Base-by-base conservation (phyloP, 2,113 vertebrate species). In the Pelecanus crispus region DNA sequence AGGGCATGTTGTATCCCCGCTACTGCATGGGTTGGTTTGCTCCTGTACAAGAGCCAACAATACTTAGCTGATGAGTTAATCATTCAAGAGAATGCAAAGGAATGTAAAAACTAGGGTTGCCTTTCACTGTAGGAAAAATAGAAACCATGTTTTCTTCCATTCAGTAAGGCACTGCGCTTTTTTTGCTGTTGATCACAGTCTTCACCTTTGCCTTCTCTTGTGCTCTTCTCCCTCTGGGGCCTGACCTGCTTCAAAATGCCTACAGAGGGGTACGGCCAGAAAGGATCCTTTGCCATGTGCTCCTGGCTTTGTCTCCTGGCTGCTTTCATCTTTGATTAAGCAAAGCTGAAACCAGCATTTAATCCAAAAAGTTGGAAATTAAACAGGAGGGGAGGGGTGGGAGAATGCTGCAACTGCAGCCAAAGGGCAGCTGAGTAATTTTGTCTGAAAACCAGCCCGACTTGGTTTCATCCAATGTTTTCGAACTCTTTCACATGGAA, bases 341-440 rank as follows among this genome's bases (percentile, higher is more conserved):
- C 49, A 90, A 79, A 94, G 10, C 42, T 87, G 42, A 81, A 78
- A 71, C 11, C 32, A 55, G 29, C 19, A 55, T 59, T 92, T 92
- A 38, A 91, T 84, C 47, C 55, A 56, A 70, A 61, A 67, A 89
- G 28, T 11, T 86, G 68, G 83, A 87, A 92, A 67, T 74, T 31
- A 50, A 62, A 77, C 34, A 31, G 67, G 52, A 84, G 29, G 18
- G 34, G n/a, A 95, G n/a, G 58, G 5, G 17, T 71, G 31, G 38
- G 59, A 84, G 63, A 91, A 44, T 73, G 75, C 83, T 79, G 86
- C 55, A 92, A 89, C 93, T 89, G 83, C 81, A 94, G 77, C 68
- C 91, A 92, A 96, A 95, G 96, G 94, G 88, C 94, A 75, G 73
- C 84, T 95, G 89, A 95, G 70, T 84, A 91, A 91, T 89, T 72